Base-by-base conservation (phyloP, 2,113 vertebrate genomes). In the Brachionichthys hirsutus region DNA sequence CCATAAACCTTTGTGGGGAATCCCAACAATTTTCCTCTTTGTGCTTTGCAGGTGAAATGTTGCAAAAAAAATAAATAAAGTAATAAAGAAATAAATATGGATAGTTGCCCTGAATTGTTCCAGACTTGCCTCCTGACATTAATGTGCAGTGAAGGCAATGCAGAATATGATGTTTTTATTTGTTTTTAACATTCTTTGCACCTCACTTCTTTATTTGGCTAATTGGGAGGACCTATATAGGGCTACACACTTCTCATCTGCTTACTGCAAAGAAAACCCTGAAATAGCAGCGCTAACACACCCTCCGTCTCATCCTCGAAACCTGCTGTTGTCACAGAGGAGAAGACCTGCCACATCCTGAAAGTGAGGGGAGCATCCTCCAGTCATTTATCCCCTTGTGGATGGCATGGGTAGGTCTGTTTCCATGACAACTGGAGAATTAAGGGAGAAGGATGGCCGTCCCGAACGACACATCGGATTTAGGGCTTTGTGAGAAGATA, bases 361-460 rank as follows among this genome's bases (percentile, higher is more conserved):
- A 83, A 87, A 87, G 80, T 83, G 82, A 82, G 64, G 60, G 74
- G 67, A 80, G 76, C 67, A 74, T 82, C 86, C 62, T 67, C 54
- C 16, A 69, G 63, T 17, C 78, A 75, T 64, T 79, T 67, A 52
- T 76, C 67, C 81, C 78, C 69, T 82, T 71, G 66, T 78, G 85
- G 85, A 83, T 75, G 16, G 66, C 64, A 72, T 24, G 11, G 73
- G 73, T 81, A 79, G 72, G 85, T 84, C 81, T 89, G 88, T 89
- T 89, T 87, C 88, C 88, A 88, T 89, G 87, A 85, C 87, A 80
- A 89, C 88, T 0, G 44, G 54, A 80, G 84, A 83, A 85, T 84
- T 85, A 82, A 81, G 74, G 77, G 74, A 63, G 42, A 86, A 70
- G 64, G 80, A 84, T 59, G 20, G 17, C 81, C 70, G 61, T 87